These are phyloP conservation scores for Epirrita christyi DNA, from an alignment of 2,888 invertebrate genomes.

Conservation along the genomic window DNA sequence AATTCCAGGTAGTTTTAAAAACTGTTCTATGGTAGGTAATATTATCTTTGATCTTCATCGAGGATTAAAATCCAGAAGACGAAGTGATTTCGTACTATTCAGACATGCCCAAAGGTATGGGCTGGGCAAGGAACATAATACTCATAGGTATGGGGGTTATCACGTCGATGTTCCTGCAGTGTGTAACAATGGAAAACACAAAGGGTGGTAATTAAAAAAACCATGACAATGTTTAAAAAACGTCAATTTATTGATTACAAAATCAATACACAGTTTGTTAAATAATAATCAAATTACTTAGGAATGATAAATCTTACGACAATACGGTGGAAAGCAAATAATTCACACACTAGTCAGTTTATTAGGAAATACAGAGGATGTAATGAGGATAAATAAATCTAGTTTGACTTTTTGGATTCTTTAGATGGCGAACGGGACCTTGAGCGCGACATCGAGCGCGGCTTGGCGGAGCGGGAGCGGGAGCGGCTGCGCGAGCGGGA, in stretches of 20 bases:
- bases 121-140: no score
- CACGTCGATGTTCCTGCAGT: no score
- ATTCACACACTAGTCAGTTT: slow-evolving; percentile 40
- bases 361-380: slow-evolving; percentile 30
- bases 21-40: no score
- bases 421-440: slow-evolving; percentile 79
- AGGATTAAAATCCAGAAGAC: no score
- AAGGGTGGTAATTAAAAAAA: slow-evolving; percentile 2
- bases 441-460: slow-evolving; percentile 78
- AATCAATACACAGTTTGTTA: slow-evolving; percentile 62
- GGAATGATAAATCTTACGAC: slow-evolving; percentile 66
- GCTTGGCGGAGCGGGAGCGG: slow-evolving; percentile 78
- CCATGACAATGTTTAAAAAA: slow-evolving; percentile 28
- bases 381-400: slow-evolving; percentile 43
- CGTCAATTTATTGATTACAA: slow-evolving; percentile 66
- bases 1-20: no score
- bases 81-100: no score
- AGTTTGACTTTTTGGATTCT: slow-evolving; percentile 80
- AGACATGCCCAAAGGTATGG: no score
- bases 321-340: slow-evolving; percentile 44
- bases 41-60: no score
- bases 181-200: background rate
- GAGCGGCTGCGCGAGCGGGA: slow-evolving; percentile 77
- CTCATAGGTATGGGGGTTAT: no score
- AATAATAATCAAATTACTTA: slow-evolving; percentile 59